phyloP scores from a whole-genome alignment of 2,888 invertebrate genomes.

The Cerastis leucographa region DNA sequence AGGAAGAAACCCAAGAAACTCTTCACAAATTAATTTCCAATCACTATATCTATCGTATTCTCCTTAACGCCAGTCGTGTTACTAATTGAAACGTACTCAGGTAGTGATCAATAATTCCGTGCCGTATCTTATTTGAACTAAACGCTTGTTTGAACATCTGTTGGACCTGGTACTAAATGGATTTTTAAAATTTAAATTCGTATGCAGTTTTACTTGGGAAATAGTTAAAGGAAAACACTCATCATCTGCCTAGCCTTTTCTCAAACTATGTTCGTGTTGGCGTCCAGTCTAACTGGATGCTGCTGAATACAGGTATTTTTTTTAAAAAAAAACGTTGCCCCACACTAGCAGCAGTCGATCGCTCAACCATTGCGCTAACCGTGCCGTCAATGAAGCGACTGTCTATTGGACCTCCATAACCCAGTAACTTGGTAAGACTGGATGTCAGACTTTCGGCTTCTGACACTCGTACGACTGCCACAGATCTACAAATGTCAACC shows the following conservation, averaged over 20 bases:
- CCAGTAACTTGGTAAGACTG: background rate
- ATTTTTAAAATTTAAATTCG: background rate
- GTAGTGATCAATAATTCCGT: constrained; percentile 63
- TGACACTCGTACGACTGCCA: background rate
- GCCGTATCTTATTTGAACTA: constrained; percentile 53
- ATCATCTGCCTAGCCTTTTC: background rate
- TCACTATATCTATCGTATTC: constrained; percentile 19
- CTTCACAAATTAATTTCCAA: constrained; percentile 4
- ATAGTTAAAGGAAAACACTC: background rate
- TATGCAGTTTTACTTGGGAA: background rate
- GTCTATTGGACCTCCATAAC: background rate
- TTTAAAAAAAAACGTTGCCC: too few relatives aligned
- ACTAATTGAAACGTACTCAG: constrained; percentile 64
- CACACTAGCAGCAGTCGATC: too few relatives aligned
- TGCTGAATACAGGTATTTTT: background rate
- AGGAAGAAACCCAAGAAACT: background rate
- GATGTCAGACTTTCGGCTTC: background rate
- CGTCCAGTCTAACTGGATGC: background rate
- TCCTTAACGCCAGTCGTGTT: constrained; percentile 54
- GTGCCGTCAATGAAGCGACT: background rate
- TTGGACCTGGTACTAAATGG: constrained; percentile 29
- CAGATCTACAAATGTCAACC: background rate
- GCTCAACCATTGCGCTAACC: too few relatives aligned
- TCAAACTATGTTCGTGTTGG: background rate
- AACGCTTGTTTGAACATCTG: constrained; percentile 41